Evolutionary conservation across 2,888 invertebrate species (phyloP), one percentile per base, ranked within the genome.

Genomic region (Kuschelorhynchus macadamiae): DNA sequence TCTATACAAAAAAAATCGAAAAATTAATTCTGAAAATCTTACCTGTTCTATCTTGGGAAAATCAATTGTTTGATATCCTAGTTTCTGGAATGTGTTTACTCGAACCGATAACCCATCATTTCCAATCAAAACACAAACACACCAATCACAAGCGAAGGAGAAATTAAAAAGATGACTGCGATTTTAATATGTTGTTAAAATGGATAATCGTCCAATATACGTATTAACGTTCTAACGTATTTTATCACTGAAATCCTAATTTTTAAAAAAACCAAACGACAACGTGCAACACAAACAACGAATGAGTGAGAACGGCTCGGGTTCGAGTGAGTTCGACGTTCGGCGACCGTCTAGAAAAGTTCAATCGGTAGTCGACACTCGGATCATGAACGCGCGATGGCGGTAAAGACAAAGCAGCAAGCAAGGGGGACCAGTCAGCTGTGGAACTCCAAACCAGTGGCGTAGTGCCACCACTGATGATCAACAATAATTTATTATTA

Each of bases 301-400:
- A 47, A 46, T 12, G 11, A 12, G 21, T 8, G 25, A 32, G 33
- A 52, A 44, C 59, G 52, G 20, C 9, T 9, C 36, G 21, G 14
- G 2, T 20, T 57, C 56, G 56, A 56, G 25, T 33, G 46, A 46
- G 50, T 52, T 57, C 65, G 65, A 42, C 18, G 65, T 65, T 59
- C 59, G 65, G 44, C 42, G 59, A 53, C 63, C 47, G 55, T 60
- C 55, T 63, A 63, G 63, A 62, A n/a, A n/a, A 53, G 30, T 44
- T 41, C 44, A 39, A 14, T 39, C 9, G 17, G 56, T 47, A 47
- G 21, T 52, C 25, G 25, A 25, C 25, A 25, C 25, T 18, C 52
- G 1, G 36, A n/a, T 32, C 50, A 47, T 21, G 21, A 47, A 8
- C 30, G 33, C 18, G 18, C 42, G 55, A 41, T 32, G 56, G 56